Percentiles rank a stretch among this genome's conserved stretches.
Evolutionary conservation across 2,888 invertebrate species (phyloP).

Genomic region (Empis stercorea): DNA sequence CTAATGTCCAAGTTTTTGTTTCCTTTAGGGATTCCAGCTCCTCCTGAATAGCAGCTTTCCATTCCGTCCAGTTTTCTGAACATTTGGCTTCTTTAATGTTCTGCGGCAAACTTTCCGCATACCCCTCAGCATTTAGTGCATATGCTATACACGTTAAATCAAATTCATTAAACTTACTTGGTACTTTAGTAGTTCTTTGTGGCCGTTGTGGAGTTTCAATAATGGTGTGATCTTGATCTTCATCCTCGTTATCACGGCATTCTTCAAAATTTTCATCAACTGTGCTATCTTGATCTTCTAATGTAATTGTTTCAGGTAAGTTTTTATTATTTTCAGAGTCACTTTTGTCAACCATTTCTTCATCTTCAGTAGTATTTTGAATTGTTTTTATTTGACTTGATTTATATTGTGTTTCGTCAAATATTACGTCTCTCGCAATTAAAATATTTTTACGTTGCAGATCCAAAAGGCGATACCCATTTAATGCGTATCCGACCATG

Average conservation of each 20-base stretch:
- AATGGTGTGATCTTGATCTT: background rate
- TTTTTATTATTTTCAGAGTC: too few species aligned
- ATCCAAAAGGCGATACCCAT: constrained; percentile 12
- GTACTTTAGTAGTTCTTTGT: background rate
- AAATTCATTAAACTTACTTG: background rate
- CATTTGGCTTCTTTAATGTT: constrained; percentile 3
- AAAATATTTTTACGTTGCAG: background rate
- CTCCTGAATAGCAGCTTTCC: constrained; percentile 11
- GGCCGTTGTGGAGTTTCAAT: too few species aligned
- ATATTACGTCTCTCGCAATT: constrained; percentile 7
- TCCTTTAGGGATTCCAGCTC: constrained; percentile 12
- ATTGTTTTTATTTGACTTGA: too few species aligned
- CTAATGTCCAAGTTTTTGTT: constrained; percentile 13
- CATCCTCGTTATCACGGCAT: background rate
- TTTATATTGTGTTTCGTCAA: constrained; percentile 3
- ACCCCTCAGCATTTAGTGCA: constrained; percentile 5
- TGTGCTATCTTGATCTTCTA: too few species aligned
- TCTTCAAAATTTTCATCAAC: background rate
- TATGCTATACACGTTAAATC: background rate
- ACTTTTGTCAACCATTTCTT: too few species aligned
- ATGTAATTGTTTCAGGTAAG: too few species aligned
- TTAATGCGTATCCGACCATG: constrained; percentile 11
- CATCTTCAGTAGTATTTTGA: too few species aligned
- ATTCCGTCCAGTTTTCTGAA: background rate
- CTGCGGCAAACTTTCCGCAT: constrained; percentile 1